Percentiles rank a stretch among this genome's conserved stretches.
Evolutionary conservation across 2,888 invertebrate species (phyloP).

Genomic region (Eumacrocentrus americanus): DNA sequence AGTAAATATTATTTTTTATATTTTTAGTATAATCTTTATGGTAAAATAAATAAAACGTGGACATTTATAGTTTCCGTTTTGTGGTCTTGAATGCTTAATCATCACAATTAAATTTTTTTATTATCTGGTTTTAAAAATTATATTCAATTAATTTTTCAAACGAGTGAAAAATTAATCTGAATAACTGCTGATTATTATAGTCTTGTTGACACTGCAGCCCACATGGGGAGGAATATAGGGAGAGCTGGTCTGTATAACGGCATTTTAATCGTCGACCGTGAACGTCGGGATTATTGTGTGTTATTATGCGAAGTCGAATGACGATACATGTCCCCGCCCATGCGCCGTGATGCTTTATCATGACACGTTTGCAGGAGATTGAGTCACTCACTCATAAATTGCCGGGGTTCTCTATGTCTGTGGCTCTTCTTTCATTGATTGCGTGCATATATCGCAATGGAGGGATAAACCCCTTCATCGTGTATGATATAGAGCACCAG

Average conservation of each 20-base stretch:
- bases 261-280: background rate
- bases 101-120: background rate
- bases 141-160: background rate
- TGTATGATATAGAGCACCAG: background rate
- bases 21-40: too few species aligned
- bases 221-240: too few species aligned
- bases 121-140: background rate
- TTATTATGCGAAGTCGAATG: background rate
- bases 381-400: background rate
- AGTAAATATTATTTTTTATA: background rate
- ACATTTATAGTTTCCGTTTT: too few species aligned
- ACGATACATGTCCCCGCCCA: background rate
- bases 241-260: background rate
- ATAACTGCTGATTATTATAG: background rate
- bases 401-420: background rate
- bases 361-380: background rate
- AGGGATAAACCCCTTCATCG: background rate
- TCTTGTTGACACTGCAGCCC: background rate
- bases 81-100: too few species aligned
- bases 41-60: too few species aligned
- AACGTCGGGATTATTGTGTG: background rate
- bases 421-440: background rate
- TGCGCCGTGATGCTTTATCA: background rate
- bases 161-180: background rate
- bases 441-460: background rate